Conservation (phyloP, 2,113 vertebrate genomes). For the Barnardius zonarius region DNA sequence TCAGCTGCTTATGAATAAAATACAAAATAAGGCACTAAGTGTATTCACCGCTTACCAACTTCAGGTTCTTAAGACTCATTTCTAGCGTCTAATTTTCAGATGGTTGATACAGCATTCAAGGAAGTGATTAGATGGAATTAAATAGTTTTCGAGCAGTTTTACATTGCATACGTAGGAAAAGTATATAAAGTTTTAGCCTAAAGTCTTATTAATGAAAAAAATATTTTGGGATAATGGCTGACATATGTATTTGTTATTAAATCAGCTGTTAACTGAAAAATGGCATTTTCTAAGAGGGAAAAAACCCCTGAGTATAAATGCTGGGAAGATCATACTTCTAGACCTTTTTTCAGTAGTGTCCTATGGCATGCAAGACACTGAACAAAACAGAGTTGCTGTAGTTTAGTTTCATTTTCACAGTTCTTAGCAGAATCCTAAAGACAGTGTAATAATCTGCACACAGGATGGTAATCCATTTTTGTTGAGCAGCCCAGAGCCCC, state of each 20-base stretch:
- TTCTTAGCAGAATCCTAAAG: background rate
- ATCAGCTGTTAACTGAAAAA: background rate
- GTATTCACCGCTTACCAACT: background rate
- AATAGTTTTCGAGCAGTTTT: background rate
- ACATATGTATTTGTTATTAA: background rate
- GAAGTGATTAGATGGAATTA: background rate
- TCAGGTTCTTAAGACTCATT: background rate
- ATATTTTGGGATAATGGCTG: background rate
- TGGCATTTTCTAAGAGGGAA: background rate
- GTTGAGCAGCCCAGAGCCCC: background rate
- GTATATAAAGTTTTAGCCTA: background rate
- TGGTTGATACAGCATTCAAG: background rate
- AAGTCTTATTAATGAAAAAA: background rate
- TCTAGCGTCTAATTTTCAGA: background rate
- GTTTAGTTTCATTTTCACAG: background rate
- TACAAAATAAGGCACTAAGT: background rate
- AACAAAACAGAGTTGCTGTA: background rate
- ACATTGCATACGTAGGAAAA: background rate
- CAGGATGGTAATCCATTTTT: background rate
- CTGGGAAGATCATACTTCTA: background rate
- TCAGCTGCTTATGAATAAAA: background rate
- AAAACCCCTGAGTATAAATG: background rate
- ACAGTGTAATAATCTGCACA: background rate
- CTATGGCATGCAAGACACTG: background rate
- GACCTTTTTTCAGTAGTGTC: background rate